Evolutionary conservation across 2,113 vertebrate species (phyloP), one percentile per base, ranked within the genome.

Genomic region (Elgaria multicarinata): DNA sequence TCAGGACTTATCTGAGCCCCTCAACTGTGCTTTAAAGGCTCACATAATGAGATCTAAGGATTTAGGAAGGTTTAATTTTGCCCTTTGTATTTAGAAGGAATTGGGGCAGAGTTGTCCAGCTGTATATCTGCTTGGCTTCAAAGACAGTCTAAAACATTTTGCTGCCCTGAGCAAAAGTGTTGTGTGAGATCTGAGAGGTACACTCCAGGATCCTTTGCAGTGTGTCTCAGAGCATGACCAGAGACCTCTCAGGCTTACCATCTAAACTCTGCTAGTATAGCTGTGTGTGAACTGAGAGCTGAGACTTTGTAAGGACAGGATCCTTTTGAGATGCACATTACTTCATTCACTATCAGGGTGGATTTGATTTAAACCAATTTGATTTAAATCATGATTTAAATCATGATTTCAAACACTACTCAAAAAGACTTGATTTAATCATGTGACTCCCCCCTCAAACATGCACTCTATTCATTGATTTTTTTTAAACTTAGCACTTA

Each of bases 61-160:
- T 55, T 87, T 71, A 55, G n/a, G 12, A 36, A 69, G 46, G 77
- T 80, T 69, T 53, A 69, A 71, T 87, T 69, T 13, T 80, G 76
- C 44, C 22, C 46, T 87, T 79, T 53, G 77, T 80, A 53, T 69
- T 80, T 80, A 55, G 76, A 80, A 80, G 28, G 46, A 87, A 87
- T 14, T 79, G 86, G 46, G 64, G 7, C 76, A 69, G 76, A 71
- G 36, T 53, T 55, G 64, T 53, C 44, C 46, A 71, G 64, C 83
- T 71, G 33, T 71, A 33, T 13, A 87, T 58, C 66, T 39, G 20
- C 46, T 71, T n/a, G 0, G 26, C 64, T 87, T 71, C 44, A 80
- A 20, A 79, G 33, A 39, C 26, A 26, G 36, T 42, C 20, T 7
- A 46, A 6, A 2, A 39, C n/a, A 6, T 36, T 87, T 50, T 79